Conservation (phyloP, 30 jellyfish, hydroid and myxozoan genomes). For the Pelagia noctiluca region DNA sequence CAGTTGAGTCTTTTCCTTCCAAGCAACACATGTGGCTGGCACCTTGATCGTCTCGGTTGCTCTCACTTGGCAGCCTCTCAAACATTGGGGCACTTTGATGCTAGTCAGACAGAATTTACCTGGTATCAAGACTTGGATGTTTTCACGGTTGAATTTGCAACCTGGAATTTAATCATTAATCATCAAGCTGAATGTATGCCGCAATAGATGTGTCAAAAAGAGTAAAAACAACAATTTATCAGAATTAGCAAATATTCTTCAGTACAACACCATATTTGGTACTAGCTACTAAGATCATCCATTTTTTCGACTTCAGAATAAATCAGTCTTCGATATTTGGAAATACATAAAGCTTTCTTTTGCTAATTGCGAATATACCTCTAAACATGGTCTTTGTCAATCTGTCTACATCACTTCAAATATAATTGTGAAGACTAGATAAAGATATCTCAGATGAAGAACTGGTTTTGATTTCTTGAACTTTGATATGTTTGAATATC, state of each 20-base stretch:
- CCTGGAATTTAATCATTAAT: constrained; percentile 12
- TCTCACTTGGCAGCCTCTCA: constrained; percentile 20
- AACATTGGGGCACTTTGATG: constrained; percentile 58
- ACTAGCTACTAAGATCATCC: neutral
- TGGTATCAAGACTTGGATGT: constrained; percentile 16
- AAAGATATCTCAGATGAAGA: neutral
- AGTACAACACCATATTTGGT: neutral
- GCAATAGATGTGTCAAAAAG: neutral
- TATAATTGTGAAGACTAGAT: too few relatives aligned
- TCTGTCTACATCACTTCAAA: too few relatives aligned
- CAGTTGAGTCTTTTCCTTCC: constrained; percentile 42
- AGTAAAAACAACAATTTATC: neutral
- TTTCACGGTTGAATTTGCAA: constrained; percentile 56
- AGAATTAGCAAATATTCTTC: neutral
- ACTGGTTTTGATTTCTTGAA: neutral
- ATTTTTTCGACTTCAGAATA: neutral
- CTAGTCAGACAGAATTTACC: constrained; percentile 49
- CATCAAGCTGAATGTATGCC: neutral
- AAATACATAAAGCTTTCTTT: neutral
- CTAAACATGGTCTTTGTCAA: too few relatives aligned
- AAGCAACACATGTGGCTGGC: constrained; percentile 54
- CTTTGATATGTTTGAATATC: too few relatives aligned
- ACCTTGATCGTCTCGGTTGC: constrained; percentile 26
- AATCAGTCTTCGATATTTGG: neutral
- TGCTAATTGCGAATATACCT: too few relatives aligned